A percentile compares a stretch with the other conserved stretches of the same genome.
Evolutionary conservation across 2,888 invertebrate genomes (phyloP).

Genomic region (Calephelis perditalis): DNA sequence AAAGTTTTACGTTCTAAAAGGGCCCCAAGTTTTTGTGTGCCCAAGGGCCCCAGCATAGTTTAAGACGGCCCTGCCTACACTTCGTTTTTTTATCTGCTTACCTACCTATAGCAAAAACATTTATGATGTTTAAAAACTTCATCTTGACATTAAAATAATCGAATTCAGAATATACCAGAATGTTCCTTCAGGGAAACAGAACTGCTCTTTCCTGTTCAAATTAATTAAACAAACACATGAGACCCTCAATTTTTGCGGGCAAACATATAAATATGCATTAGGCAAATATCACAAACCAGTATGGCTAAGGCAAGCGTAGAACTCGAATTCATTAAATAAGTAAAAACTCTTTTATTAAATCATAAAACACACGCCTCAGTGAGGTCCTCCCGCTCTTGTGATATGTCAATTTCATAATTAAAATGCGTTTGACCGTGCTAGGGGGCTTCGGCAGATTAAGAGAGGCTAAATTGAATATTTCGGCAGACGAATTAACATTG

Average conservation of each 20-base stretch:
- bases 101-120: no score
- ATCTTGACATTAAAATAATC: not conserved
- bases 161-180: not conserved
- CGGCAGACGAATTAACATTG: constrained; percentile 45
- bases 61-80: no score
- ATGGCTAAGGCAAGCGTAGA: constrained; percentile 48
- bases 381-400: constrained; percentile 45
- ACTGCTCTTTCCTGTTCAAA: constrained; percentile 38
- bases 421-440: constrained; percentile 73
- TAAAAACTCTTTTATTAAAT: constrained; percentile 75
- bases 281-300: constrained; percentile 59
- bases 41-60: no score
- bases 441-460: constrained; percentile 59
- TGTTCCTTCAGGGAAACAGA: constrained; percentile 20
- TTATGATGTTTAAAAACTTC: no score
- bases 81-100: no score
- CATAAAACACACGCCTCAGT: constrained; percentile 54
- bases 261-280: constrained; percentile 74
- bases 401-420: constrained; percentile 78
- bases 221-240: constrained; percentile 54
- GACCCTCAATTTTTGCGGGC: constrained; percentile 51
- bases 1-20: no score
- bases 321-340: constrained; percentile 64
- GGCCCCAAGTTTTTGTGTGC: no score
- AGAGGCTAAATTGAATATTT: constrained; percentile 60